Evolutionary conservation across 2,797 vertebrate species (phyloP), one percentile per base, ranked within the genome.

Genomic region (Sardinella longiceps): DNA sequence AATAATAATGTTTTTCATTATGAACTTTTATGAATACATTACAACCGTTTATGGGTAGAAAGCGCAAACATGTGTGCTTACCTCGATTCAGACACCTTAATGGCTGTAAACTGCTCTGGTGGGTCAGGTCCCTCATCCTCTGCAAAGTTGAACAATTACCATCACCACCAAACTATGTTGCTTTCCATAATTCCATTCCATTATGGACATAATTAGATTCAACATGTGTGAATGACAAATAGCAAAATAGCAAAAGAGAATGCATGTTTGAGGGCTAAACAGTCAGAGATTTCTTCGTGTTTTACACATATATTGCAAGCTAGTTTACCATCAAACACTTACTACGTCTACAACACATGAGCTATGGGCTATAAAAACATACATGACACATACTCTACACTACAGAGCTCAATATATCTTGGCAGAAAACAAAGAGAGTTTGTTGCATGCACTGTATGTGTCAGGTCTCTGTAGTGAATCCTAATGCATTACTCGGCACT

Each of bases 31-130:
- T n/a, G n/a, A n/a, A n/a, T n/a, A n/a, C n/a, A n/a, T n/a, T n/a
- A n/a, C n/a, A n/a, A n/a, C n/a, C n/a, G n/a, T n/a, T n/a, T n/a
- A n/a, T n/a, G n/a, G n/a, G n/a, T n/a, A n/a, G n/a, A n/a, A n/a
- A n/a, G n/a, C n/a, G n/a, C n/a, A n/a, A n/a, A n/a, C n/a, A n/a
- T 39, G 39, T 25, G 74, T 80, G 74, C 33, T n/a, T 91, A 99
- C 98, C 98, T 97, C 60, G 95, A 90, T 86, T 99, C 98, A 37
- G 98, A 98, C 83, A 99, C 83, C 89, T 98, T 99, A 86, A 99
- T 93, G 39, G 97, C 97, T 37, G 97, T 99, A 80, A 99, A 97
- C 90, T 99, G 98, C 88, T 99, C 98, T 1, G 98, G 98, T 84
- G 98, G 98, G 90, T 96, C 97, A 2, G 97, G 98, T 9, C 97